Evolutionary conservation across 2,797 vertebrate species (phyloP), one percentile per base, ranked within the genome.

Genomic region (Diglossa cyanea): DNA sequence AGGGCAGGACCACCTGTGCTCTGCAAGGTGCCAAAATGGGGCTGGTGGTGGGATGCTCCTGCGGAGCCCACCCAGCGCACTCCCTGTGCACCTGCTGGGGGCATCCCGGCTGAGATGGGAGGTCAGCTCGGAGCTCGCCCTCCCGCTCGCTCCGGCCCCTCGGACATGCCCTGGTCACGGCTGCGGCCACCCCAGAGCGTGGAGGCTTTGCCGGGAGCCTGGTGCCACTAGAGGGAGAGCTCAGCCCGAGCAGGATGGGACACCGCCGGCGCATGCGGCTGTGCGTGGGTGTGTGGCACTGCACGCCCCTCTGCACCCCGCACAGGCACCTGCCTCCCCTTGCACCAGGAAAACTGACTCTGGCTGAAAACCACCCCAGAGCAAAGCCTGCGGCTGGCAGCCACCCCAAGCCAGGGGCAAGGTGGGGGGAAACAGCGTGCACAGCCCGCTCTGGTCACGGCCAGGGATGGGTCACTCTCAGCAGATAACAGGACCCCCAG

Each of bases 151-250:
- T 33, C 33, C 88, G 11, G n/a, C 19, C 72, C 17, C 18, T 66
- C 1, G 0, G 31, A 6, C 33, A 1, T 16, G 72, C 5, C 61
- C 37, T 7, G 71, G 25, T 28, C 40, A 3, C 6, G 51, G 57
- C 44, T 90, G 19, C 0, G 7, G 79, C 79, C 35, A 1, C 70
- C 65, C 53, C 10, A 1, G 50, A 2, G 14, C 2, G 12, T 0
- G 2, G 50, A 50, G 62, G 90, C 33, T 86, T 35, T 54, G 58
- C 45, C 75, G 31, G 72, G 76, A 88, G 88, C 47, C 23, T 20
- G 47, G 74, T 68, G 93, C 96, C 96, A 21, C 96, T 95, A 96
- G 96, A 96, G 95, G 96, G 96, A 96, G 96, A 94, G 92, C 96
- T 94, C 72, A 75, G 28, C 83, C 88, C 6, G 12, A 88, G 70